Evolutionary conservation across 2,113 vertebrate genomes (phyloP).

Genomic region (Rissa tridactyla): DNA sequence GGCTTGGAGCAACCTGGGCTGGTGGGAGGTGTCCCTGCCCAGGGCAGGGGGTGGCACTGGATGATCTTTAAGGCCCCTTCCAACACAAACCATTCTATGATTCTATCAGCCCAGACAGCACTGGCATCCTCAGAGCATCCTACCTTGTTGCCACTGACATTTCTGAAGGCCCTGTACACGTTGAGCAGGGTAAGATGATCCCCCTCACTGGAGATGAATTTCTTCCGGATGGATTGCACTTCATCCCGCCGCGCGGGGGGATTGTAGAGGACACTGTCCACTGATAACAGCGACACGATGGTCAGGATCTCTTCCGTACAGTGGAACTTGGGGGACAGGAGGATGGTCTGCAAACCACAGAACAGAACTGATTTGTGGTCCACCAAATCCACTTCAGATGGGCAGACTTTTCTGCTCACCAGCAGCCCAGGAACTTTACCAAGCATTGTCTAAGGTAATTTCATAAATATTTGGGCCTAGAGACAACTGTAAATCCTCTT

Average conservation of each 20-base stretch:
- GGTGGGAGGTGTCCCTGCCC: background rate
- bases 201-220: conserved; percentile 91
- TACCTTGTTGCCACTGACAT: conserved; percentile 85
- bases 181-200: conserved; percentile 92
- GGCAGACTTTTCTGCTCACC: background rate
- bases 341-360: conserved; percentile 82
- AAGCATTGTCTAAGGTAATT: background rate
- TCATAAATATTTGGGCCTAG: background rate
- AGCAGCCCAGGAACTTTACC: background rate
- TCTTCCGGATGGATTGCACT: conserved; percentile 84
- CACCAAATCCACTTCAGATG: background rate
- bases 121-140: background rate
- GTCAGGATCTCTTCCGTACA: conserved; percentile 93
- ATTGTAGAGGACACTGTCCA: conserved; percentile 91
- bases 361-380: background rate
- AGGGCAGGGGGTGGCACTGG: background rate
- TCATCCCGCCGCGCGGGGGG: conserved; percentile 88
- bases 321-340: conserved; percentile 87
- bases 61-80: background rate
- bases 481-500: background rate
- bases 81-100: background rate
- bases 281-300: conserved; percentile 89
- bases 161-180: conserved; percentile 90
- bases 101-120: background rate
- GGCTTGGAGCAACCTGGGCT: background rate